These are phyloP conservation scores for Euphysa ruthae DNA, from an alignment of 30 jellyfish, hydroid and myxozoan species.

Conservation along the genomic window DNA sequence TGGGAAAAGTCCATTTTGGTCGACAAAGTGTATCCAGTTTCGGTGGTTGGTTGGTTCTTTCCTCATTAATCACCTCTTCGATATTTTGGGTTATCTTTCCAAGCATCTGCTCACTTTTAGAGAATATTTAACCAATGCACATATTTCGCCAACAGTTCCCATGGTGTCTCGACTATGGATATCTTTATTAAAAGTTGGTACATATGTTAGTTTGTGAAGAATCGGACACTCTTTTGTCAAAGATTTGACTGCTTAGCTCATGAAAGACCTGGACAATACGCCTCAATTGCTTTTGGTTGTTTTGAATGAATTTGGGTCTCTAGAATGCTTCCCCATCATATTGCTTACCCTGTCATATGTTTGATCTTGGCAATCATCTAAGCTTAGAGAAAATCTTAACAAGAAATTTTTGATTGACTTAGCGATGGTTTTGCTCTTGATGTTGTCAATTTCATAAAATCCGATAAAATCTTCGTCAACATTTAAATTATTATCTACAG, in stretches of 20 bases:
- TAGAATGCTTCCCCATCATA: slow-evolving; percentile 41
- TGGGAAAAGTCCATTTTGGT: slow-evolving; percentile 20
- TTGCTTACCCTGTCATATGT: slow-evolving; percentile 47
- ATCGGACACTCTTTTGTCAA: slow-evolving; percentile 12
- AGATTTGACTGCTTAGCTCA: slow-evolving; percentile 32
- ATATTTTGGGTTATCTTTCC: slow-evolving; percentile 39
- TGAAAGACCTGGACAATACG: slow-evolving; percentile 44
- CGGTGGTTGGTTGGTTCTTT: slow-evolving; percentile 2
- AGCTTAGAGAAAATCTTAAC: neutral
- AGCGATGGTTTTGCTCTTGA: neutral
- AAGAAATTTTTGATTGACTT: slow-evolving; percentile 12
- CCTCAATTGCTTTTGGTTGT: too few species aligned
- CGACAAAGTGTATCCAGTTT: slow-evolving; percentile 18
- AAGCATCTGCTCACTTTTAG: too few species aligned
- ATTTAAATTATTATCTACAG: slow-evolving; percentile 15
- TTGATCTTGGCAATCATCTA: slow-evolving; percentile 17
- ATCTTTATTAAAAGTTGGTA: too few species aligned
- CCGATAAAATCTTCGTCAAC: slow-evolving; percentile 22
- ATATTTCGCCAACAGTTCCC: slow-evolving; percentile 57
- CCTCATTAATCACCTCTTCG: slow-evolving; percentile 24
- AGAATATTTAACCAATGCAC: slow-evolving; percentile 47
- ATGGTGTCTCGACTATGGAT: too few species aligned
- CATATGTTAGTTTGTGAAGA: too few species aligned
- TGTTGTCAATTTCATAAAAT: slow-evolving; percentile 7
- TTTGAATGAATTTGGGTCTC: slow-evolving; percentile 24